Base-by-base conservation (phyloP, 1,140 invertebrate genomes). In the Littorina saxatilis region DNA sequence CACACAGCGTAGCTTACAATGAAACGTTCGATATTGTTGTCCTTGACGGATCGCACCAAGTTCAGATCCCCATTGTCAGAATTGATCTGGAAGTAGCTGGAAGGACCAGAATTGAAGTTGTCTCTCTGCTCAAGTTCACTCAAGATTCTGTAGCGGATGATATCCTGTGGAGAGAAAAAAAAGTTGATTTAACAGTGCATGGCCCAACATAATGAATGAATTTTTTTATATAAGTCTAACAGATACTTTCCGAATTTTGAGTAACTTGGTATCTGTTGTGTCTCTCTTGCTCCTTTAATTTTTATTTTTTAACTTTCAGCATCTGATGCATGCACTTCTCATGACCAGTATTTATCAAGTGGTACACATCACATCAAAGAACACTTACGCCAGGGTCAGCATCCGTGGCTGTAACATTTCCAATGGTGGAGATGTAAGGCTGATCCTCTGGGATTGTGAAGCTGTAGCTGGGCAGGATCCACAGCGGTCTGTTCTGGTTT, bases 361-460 rank as follows among this genome's bases (percentile, higher is more conserved):
- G n/a, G n/a, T n/a, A n/a, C n/a, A n/a, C n/a, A n/a, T n/a, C n/a
- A n/a, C 40, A 72, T 17, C 23, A 40, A 47, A 79, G 40, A 68
- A 43, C 37, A 75, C 83, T 84, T 78, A 88, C 83, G 17, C 47
- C 39, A 66, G 82, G 78, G 80, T 89, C 86, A 17, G 23, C 23
- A 80, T 84, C 82, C 32, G 58, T 78, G 82, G 93, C 93, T 82
- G 92, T 93, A 43, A 98, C 96, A 92, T 96, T 95, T 35, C 95
- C 94, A n/a, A 98, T 95, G 78, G 95, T 94, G 85, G 95, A 94
- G 89, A 97, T 58, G n/a, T 82, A 95, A 0, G 95, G 94, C 55
- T 95, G 93, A 91, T 98, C 98, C 93, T 98, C 97, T 2, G 96
- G 96, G 5, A 98, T 95, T 39, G 93, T 94, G 1, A 95, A 95